A percentile compares a stretch with the other conserved stretches of the same genome.
These are phyloP conservation scores for Tetraodon nigroviridis DNA, from an alignment of 2,113 vertebrate species.

Conservation along the genomic window DNA sequence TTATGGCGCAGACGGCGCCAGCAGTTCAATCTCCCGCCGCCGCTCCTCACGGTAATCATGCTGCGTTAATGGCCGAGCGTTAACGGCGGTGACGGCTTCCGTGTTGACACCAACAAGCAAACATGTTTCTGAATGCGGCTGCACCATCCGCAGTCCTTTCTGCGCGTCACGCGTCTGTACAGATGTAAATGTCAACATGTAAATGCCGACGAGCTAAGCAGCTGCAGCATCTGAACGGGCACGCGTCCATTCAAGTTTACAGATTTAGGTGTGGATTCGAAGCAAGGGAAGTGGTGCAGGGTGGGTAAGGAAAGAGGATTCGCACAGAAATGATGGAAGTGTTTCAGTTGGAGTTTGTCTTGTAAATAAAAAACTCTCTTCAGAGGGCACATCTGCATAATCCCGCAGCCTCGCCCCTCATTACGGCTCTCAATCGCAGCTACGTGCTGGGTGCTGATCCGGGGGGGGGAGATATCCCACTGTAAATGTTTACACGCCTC, in stretches of 20 bases:
- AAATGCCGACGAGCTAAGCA: conserved; percentile 1
- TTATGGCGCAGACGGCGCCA: conserved; percentile 36
- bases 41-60: conserved; percentile 21
- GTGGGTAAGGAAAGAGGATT: conserved; percentile 4
- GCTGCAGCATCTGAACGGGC: not conserved
- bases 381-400: conserved; percentile 40
- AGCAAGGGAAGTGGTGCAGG: conserved; percentile 25
- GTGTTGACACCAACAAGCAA: conserved; percentile 45
- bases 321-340: conserved; percentile 15
- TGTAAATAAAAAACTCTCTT: not conserved
- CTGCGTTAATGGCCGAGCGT: conserved; percentile 22
- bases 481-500: too few relatives aligned
- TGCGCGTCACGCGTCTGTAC: not conserved
- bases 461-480: too few relatives aligned
- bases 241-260: conserved; percentile 30
- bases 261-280: conserved; percentile 25
- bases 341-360: conserved; percentile 3
- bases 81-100: conserved; percentile 27
- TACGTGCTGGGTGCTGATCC: conserved; percentile 15
- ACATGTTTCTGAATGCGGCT: conserved; percentile 19
- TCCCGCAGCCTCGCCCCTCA: conserved; percentile 18
- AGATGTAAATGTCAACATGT: not conserved
- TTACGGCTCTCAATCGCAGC: conserved; percentile 24
- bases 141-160: not conserved
- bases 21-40: conserved; percentile 15